A percentile compares a stretch with the other conserved stretches of the same genome.
Evolutionary conservation across 2,888 invertebrate species (phyloP).

Genomic region (Pollenia labialis): DNA sequence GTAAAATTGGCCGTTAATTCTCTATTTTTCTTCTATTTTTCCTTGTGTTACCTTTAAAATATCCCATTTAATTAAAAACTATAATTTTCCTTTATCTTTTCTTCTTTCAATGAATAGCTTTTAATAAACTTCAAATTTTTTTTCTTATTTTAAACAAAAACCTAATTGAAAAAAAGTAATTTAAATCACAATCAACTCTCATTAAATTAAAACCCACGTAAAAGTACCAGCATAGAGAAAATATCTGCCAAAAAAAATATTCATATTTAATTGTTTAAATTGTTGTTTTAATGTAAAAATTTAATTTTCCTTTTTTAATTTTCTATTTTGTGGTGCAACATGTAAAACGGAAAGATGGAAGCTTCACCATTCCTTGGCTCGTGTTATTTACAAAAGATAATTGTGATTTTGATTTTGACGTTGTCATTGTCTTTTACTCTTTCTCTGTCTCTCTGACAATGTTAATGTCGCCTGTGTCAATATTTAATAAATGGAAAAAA

Average conservation of each 20-base stretch:
- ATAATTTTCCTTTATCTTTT: no score
- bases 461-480: neutral
- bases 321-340: constrained; percentile 21
- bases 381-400: constrained; percentile 33
- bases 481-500: constrained; percentile 3
- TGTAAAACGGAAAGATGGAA: constrained; percentile 43
- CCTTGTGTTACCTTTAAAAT: no score
- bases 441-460: no score
- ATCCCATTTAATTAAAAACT: no score
- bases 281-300: neutral
- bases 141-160: no score
- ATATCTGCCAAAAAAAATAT: no score
- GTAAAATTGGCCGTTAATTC: no score
- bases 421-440: constrained; percentile 5
- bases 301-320: neutral
- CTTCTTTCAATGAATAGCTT: no score
- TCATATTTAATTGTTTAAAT: neutral
- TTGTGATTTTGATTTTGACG: constrained; percentile 24
- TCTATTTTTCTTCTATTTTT: no score
- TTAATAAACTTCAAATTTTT: no score
- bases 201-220: neutral
- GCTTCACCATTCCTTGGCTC: constrained; percentile 50
- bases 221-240: no score
- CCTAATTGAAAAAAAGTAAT: neutral
- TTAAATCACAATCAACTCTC: neutral